phyloP scores from a whole-genome alignment of 1,140 invertebrate species.

The Vanessa tameamea region DNA sequence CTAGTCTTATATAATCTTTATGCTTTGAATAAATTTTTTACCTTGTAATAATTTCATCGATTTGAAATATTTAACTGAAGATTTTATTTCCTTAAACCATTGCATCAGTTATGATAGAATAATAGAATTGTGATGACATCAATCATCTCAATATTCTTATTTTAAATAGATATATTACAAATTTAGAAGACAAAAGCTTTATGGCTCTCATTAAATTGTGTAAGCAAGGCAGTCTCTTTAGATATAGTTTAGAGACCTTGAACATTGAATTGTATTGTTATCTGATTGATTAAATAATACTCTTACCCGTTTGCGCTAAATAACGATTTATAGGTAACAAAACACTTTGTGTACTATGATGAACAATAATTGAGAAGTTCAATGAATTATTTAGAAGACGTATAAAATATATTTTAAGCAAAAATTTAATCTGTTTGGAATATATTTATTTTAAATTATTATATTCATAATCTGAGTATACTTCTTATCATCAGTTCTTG shows the following conservation, averaged over 20 bases:
- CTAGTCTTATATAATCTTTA: no score
- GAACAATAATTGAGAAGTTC: not conserved
- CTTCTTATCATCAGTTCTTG: no score
- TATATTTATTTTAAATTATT: no score
- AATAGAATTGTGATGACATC: not conserved
- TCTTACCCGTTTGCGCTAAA: constrained; percentile 37
- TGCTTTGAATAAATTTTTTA: no score
- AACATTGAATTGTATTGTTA: constrained; percentile 48
- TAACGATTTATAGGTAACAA: not conserved
- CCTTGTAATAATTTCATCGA: not conserved
- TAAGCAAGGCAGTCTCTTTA: constrained; percentile 42
- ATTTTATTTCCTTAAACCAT: not conserved
- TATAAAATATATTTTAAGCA: no score
- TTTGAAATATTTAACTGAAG: not conserved
- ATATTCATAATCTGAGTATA: no score
- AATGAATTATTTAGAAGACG: no score
- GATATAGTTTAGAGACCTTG: constrained; percentile 48
- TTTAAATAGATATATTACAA: constrained; percentile 55
- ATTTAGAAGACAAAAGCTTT: constrained; percentile 48
- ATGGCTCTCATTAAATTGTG: constrained; percentile 39
- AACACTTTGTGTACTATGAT: not conserved
- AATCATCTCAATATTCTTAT: constrained; percentile 40
- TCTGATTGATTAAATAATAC: constrained; percentile 49
- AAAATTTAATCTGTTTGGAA: no score
- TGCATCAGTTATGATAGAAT: not conserved